A percentile compares a stretch with the other conserved stretches of the same genome.
phyloP scores from a whole-genome alignment of 1,140 invertebrate species.

The Drosophila burlai region DNA sequence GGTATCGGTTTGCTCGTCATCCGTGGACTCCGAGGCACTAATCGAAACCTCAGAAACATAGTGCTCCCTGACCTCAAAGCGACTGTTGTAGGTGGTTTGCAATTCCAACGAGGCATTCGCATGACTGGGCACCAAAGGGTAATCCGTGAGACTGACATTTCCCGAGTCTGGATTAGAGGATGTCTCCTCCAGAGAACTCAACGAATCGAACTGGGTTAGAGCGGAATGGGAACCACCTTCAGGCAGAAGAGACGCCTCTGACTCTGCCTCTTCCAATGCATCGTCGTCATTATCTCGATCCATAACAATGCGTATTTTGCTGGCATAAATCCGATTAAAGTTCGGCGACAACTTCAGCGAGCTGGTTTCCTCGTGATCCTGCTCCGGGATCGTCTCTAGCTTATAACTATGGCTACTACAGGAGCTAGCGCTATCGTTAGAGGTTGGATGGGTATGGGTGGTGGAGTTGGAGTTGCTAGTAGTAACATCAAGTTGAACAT shows the following conservation, averaged over 20 bases:
- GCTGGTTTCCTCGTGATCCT: conserved; percentile 42
- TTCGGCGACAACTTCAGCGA: conserved; percentile 72
- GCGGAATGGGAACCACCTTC: neutral
- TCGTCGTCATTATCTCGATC: conserved; percentile 28
- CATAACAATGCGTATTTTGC: conserved; percentile 71
- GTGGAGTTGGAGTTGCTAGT: conserved; percentile 36
- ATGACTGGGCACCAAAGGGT: conserved; percentile 48
- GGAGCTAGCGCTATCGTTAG: conserved; percentile 65
- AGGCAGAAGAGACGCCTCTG: neutral
- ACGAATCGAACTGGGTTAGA: conserved; percentile 66
- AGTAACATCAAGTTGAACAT: conserved; percentile 65
- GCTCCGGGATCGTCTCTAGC: conserved; percentile 79
- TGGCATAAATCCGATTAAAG: conserved; percentile 80
- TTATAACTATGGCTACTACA: conserved; percentile 79
- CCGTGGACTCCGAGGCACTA: conserved; percentile 45
- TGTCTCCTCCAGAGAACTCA: conserved; percentile 77
- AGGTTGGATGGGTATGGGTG: conserved; percentile 44
- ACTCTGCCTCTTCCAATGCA: conserved; percentile 4
- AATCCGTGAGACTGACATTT: conserved; percentile 80
- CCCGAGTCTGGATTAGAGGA: conserved; percentile 83
- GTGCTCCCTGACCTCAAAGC: conserved; percentile 71
- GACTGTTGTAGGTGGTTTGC: conserved; percentile 64
- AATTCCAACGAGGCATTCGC: conserved; percentile 69
- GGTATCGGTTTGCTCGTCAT: conserved; percentile 29
- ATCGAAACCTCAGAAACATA: conserved; percentile 72